These are phyloP conservation scores for Microtus richardsoni DNA, from an alignment of 2,113 vertebrate species.

Conservation along the genomic window DNA sequence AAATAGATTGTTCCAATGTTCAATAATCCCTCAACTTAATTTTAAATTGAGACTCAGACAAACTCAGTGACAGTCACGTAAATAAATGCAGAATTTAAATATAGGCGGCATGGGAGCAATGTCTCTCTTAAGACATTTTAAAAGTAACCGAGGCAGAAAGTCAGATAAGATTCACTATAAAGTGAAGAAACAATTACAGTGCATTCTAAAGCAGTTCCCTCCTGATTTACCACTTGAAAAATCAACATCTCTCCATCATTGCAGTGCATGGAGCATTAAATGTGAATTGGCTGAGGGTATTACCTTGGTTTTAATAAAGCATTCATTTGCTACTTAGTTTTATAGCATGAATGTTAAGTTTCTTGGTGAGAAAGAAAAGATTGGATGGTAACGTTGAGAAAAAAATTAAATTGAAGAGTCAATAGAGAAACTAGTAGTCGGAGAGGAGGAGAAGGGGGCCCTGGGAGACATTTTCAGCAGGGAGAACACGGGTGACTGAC, in stretches of 20 bases:
- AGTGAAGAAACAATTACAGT: constrained; percentile 64
- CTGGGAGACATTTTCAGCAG: background rate
- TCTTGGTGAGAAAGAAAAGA: constrained; percentile 63
- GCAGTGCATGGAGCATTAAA: constrained; percentile 84
- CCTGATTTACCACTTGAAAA: constrained; percentile 88
- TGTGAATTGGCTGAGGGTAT: constrained; percentile 86
- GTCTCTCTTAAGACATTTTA: background rate
- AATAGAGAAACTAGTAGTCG: background rate
- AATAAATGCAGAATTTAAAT: background rate
- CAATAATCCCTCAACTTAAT: background rate
- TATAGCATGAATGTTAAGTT: constrained; percentile 88
- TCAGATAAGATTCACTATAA: constrained; percentile 74
- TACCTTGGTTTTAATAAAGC: constrained; percentile 90
- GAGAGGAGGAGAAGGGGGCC: background rate
- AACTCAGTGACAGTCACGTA: background rate
- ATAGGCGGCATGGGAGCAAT: background rate
- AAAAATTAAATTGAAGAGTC: constrained; percentile 74
- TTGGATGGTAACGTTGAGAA: constrained; percentile 57
- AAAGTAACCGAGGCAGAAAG: constrained; percentile 64
- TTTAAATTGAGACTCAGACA: background rate
- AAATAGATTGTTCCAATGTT: background rate
- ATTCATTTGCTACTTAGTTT: constrained; percentile 91
- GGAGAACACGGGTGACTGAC: background rate
- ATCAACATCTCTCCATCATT: constrained; percentile 89
- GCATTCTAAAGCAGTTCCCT: constrained; percentile 66